These are phyloP conservation scores for Mesaphorura yosii DNA, from an alignment of 1,140 invertebrate species.

Conservation along the genomic window DNA sequence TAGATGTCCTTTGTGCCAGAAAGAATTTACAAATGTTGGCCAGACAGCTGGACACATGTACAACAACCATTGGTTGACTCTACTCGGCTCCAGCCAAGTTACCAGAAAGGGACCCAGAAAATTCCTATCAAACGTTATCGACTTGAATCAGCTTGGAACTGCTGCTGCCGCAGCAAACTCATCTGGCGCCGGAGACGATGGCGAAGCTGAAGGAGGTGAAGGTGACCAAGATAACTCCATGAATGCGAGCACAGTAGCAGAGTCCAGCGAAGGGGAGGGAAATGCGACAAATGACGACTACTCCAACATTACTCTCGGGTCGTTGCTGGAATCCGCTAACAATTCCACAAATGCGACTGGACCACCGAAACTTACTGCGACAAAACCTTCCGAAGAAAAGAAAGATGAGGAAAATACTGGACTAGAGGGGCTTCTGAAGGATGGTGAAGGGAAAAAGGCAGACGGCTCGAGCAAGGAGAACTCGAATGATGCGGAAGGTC, in stretches of 20 bases:
- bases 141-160: not conserved
- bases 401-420: not conserved
- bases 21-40: slow-evolving; percentile 17
- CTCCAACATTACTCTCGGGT: not conserved
- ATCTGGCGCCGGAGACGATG: too few relatives aligned
- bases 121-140: too few relatives aligned
- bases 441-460: not conserved
- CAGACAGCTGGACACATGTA: slow-evolving; percentile 26
- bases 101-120: too few relatives aligned
- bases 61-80: slow-evolving; percentile 13
- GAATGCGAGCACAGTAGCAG: not conserved
- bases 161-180: too few relatives aligned
- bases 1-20: slow-evolving; percentile 23
- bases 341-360: too few relatives aligned
- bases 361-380: too few relatives aligned
- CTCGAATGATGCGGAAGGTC: not conserved
- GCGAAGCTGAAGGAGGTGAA: not conserved
- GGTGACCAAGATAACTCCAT: not conserved
- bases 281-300: not conserved
- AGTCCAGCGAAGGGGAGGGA: not conserved
- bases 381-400: too few relatives aligned
- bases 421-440: not conserved
- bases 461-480: not conserved
- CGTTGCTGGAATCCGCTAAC: not conserved
- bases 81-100: slow-evolving; percentile 8